Evolutionary conservation across 2,797 vertebrate species (phyloP).

Genomic region (Acrossocheilus fasciatus): DNA sequence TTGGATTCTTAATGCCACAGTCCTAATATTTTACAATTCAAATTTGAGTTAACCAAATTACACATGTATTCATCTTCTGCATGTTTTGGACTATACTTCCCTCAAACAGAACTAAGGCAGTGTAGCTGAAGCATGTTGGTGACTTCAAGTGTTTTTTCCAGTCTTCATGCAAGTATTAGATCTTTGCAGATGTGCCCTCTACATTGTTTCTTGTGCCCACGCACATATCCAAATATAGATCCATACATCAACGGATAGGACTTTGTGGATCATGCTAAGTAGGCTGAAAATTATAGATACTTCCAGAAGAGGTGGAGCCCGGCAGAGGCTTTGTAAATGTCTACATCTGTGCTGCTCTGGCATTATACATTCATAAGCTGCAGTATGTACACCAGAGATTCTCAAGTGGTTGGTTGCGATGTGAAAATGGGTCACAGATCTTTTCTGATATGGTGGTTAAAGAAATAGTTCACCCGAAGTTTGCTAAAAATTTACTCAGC

Average conservation of each 20-base stretch:
- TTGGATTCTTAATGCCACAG: neutral
- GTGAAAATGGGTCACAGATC: constrained; percentile 18
- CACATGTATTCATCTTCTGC: neutral
- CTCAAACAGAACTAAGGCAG: neutral
- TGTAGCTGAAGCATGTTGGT: neutral
- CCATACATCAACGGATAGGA: constrained; percentile 47
- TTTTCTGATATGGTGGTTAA: constrained; percentile 3
- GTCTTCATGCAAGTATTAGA: constrained; percentile 16
- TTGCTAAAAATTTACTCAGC: neutral
- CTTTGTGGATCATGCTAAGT: constrained; percentile 25
- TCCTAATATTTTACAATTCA: constrained; percentile 1
- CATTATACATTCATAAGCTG: constrained; percentile 40
- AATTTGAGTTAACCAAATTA: constrained; percentile 5
- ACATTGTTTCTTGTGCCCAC: constrained; percentile 60
- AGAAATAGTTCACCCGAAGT: neutral
- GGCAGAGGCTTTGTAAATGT: neutral
- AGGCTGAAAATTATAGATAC: constrained; percentile 50
- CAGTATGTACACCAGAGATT: neutral
- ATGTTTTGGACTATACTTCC: neutral
- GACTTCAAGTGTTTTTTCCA: neutral
- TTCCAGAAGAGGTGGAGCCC: constrained; percentile 15
- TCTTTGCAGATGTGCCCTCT: constrained; percentile 35
- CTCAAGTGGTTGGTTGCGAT: neutral
- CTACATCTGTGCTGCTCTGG: constrained; percentile 11
- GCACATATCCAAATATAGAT: constrained; percentile 66